A percentile compares a stretch with the other conserved stretches of the same genome.
Evolutionary conservation across 2,113 vertebrate species (phyloP).

Genomic region (Sebastes fasciatus): DNA sequence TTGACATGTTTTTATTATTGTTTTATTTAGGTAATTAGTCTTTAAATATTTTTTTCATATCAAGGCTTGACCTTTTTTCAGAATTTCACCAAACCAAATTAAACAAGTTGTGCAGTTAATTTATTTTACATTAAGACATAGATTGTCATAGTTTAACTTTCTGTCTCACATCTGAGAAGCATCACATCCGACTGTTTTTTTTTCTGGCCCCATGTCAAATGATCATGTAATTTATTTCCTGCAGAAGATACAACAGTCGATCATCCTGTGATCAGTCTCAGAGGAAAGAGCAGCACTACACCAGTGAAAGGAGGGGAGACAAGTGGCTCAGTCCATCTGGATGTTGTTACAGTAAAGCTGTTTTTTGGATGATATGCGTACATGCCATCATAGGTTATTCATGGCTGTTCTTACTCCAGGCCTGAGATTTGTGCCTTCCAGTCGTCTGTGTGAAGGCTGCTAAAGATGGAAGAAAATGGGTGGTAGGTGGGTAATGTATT

Average conservation of each 20-base stretch:
- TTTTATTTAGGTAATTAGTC: background rate
- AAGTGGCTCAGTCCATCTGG: slow-evolving; percentile 66
- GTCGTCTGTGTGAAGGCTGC: slow-evolving; percentile 33
- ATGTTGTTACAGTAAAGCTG: slow-evolving; percentile 60
- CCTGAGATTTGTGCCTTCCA: slow-evolving; percentile 64
- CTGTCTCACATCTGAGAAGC: slow-evolving; percentile 36
- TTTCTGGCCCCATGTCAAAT: slow-evolving; percentile 33
- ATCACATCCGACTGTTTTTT: background rate
- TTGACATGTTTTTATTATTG: background rate
- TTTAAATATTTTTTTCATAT: background rate
- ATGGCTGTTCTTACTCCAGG: slow-evolving; percentile 23
- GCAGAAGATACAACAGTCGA: slow-evolving; percentile 38
- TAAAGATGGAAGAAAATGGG: slow-evolving; percentile 43
- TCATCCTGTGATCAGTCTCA: slow-evolving; percentile 34
- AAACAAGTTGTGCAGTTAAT: background rate
- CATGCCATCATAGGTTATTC: slow-evolving; percentile 62
- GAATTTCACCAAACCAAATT: background rate
- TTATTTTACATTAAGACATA: background rate
- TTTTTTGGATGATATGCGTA: slow-evolving; percentile 50
- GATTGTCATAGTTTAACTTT: background rate
- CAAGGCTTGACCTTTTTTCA: background rate
- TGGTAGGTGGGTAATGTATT: slow-evolving; percentile 46
- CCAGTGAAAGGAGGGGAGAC: slow-evolving; percentile 14
- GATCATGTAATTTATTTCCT: slow-evolving; percentile 61
- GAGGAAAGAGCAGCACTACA: slow-evolving; percentile 27